Evolutionary conservation across 1,140 invertebrate genomes (phyloP), one percentile per base, ranked within the genome.

Genomic region (Brachionus koreanus): DNA sequence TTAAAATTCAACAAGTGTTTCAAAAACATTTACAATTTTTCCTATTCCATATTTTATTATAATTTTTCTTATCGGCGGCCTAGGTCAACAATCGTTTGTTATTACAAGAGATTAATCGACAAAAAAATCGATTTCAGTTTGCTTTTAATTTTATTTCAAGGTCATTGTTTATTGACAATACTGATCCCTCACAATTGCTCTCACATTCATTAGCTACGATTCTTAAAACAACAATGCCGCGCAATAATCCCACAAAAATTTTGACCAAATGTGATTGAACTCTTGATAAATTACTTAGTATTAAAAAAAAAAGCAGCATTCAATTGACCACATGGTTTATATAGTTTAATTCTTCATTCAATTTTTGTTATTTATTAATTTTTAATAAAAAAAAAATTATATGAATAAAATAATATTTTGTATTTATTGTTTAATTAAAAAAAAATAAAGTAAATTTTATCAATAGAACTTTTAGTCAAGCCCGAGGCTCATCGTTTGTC

Each of bases 1-100:
- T 69, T 69, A 69, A 69, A 69, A 69, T 69, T 39, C 33, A 69
- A 69, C 65, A 69, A 69, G 65, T 69, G 65, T 69, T 69, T 69
- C 25, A 57, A 57, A 57, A 57, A 57, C 49, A 57, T 57, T 63
- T 63, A 35, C 23, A 67, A 67, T 67, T 69, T 69, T 69, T 37
- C 16, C 35, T 69, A 39, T 69, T 69, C 35, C 65, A 37, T 37
- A 69, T 37, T 37, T 69, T 69, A 69, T 69, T 39, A 69, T 69
- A 69, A 69, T 69, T 69, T 69, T 63, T 69, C n/a, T 37, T 39
- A 69, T 65, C 33, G 49, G 5, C 33, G 65, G 33, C 35, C 65
- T 69, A 69, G 65, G 65, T 69, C 65, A 69, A 9, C 35, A 37
- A 69, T 69, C 35, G 65, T 43, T 69, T 65, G 63, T 65, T 33